Conservation (phyloP, 1,140 invertebrate species). For the Bombyx mandarina region DNA sequence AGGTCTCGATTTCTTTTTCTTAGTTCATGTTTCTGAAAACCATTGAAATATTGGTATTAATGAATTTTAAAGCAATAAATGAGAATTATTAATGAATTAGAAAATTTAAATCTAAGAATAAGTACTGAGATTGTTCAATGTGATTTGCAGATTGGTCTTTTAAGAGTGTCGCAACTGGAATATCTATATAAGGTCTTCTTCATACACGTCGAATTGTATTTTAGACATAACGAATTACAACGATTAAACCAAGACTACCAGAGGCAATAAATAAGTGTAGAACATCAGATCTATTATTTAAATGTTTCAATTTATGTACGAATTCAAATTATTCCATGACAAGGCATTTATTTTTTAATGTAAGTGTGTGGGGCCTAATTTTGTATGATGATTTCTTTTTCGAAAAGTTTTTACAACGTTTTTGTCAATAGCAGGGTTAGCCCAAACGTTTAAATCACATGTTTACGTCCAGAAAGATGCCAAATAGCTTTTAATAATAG, state of each 20-base stretch:
- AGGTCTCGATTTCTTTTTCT: too few relatives aligned
- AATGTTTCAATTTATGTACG: too few relatives aligned
- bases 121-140: constrained; percentile 17
- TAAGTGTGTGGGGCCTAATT: constrained; percentile 59
- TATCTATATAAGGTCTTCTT: constrained; percentile 43
- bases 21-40: too few relatives aligned
- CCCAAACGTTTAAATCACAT: constrained; percentile 32
- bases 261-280: not conserved
- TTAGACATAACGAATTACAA: constrained; percentile 6
- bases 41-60: too few relatives aligned
- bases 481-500: constrained; percentile 58
- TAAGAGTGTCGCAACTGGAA: constrained; percentile 63
- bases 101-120: not conserved
- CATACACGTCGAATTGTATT: constrained; percentile 15
- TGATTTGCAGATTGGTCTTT: constrained; percentile 69
- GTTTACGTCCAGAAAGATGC: constrained; percentile 61
- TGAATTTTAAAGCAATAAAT: too few relatives aligned
- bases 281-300: too few relatives aligned
- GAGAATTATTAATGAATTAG: too few relatives aligned
- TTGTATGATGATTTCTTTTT: constrained; percentile 34
- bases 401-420: constrained; percentile 24
- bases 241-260: not conserved
- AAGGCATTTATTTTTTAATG: constrained; percentile 51
- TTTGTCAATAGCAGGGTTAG: constrained; percentile 3
- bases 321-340: constrained; percentile 52